Evolutionary conservation across 2,797 vertebrate genomes (phyloP).

Genomic region (Tadarida brasiliensis): DNA sequence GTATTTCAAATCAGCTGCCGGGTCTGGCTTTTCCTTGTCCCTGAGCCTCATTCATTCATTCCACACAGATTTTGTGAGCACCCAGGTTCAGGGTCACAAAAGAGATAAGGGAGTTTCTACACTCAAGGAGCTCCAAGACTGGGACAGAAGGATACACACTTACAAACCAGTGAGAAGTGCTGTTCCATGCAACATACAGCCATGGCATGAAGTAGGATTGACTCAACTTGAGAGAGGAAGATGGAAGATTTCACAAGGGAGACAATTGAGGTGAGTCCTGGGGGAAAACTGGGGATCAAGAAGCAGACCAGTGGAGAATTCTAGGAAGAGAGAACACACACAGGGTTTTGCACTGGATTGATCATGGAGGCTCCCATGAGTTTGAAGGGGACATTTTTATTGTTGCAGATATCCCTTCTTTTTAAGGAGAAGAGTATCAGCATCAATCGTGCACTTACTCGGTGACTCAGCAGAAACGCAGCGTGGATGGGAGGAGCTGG

Average conservation of each 20-base stretch:
- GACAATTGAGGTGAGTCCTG: accelerated
- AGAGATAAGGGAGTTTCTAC: background rate
- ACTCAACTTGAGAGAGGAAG: background rate
- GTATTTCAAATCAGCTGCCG: background rate
- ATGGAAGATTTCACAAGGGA: background rate
- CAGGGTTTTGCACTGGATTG: too few relatives aligned
- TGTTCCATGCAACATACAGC: background rate
- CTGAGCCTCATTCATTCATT: background rate
- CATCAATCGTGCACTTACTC: background rate
- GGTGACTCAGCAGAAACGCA: background rate
- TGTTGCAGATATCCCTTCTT: background rate
- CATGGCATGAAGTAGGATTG: background rate
- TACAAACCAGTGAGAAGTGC: background rate
- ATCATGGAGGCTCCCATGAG: accelerated
- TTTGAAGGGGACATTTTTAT: background rate
- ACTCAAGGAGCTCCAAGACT: background rate
- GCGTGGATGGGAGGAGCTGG: background rate
- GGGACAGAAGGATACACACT: background rate
- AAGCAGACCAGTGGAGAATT: background rate
- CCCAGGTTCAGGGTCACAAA: background rate
- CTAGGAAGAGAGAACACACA: background rate
- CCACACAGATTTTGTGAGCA: background rate
- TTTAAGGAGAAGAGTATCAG: background rate
- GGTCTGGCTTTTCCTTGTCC: background rate
- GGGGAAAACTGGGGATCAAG: background rate